Base-by-base conservation (phyloP, 2,113 vertebrate species). In the Nothoprocta perdicaria region DNA sequence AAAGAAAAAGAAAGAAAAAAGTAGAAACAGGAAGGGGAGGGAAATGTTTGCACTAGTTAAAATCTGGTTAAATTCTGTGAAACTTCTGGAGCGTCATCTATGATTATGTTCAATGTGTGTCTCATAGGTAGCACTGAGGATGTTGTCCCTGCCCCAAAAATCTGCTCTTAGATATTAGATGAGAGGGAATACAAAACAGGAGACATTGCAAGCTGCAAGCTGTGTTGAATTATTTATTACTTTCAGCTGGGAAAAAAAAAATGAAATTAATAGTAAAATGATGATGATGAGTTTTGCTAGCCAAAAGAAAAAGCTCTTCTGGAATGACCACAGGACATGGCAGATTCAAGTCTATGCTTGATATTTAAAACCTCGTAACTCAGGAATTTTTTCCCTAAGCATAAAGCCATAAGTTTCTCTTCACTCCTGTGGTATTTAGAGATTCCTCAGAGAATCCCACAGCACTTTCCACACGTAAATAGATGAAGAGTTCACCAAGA, bases 41-140 rank as follows among this genome's bases (percentile, higher is more conserved):
- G 14, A 89, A 79, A 87, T 46, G 22, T 80, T 74, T 95, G 63
- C 58, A 71, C 86, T 92, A 94, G 67, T 55, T 48, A 48, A 86
- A 93, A 85, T 80, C 60, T 80, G 29, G 11, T 66, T 57, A 63
- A 63, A 3, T 90, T 33, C 67, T 89, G 52, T 4, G 26, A 65
- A 84, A n/a, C 84, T 93, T 94, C 81, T 90, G 55, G 38, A 65
- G 27, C 82, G 67, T 71, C 90, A 90, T 10, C 63, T 92, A 46
- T 67, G 45, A 65, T 88, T 86, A 69, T 17, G 45, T 52, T n/a
- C 26, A 73, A 79, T 24, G 22, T 84, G 12, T 71, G 6, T 72
- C 58, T 78, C 72, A 50, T 11, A 80, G 79, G 16, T 2, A 4
- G 31, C 68, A 52, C 72, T 31, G 26, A 66, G 66, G 45, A 71